Conservation (phyloP, 1,140 invertebrate species). For the Meloidogyne hapla region DNA sequence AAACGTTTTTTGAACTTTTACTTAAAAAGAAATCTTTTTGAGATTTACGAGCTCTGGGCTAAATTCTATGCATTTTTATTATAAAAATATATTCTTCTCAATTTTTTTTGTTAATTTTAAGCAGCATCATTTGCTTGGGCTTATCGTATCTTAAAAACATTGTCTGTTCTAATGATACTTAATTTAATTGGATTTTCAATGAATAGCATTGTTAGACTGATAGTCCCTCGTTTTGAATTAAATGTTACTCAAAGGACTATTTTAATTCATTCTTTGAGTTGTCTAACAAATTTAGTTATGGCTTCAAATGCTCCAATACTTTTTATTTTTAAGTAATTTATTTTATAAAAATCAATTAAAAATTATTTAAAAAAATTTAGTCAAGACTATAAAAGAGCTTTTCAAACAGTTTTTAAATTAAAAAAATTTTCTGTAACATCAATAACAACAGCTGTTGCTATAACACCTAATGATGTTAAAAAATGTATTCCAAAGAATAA, state of each 20-base stretch:
- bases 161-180: background rate
- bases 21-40: too few species aligned
- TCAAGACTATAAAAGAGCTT: constrained; percentile 1
- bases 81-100: too few species aligned
- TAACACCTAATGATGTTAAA: background rate
- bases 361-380: background rate
- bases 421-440: background rate
- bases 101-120: background rate
- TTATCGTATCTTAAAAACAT: background rate
- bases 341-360: background rate
- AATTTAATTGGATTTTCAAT: constrained; percentile 6
- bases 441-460: background rate
- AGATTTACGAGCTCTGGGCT: too few species aligned
- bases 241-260: background rate
- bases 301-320: background rate
- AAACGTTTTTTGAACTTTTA: too few species aligned
- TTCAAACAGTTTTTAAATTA: background rate
- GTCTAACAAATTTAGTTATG: constrained; percentile 1
- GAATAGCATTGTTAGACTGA: background rate
- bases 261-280: constrained; percentile 6
- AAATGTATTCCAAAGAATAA: background rate
- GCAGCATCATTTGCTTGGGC: constrained; percentile 1
- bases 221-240: background rate
- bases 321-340: background rate
- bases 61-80: too few species aligned